These are phyloP conservation scores for Agraylea sexmaculata DNA, from an alignment of 1,140 invertebrate species.

Conservation along the genomic window DNA sequence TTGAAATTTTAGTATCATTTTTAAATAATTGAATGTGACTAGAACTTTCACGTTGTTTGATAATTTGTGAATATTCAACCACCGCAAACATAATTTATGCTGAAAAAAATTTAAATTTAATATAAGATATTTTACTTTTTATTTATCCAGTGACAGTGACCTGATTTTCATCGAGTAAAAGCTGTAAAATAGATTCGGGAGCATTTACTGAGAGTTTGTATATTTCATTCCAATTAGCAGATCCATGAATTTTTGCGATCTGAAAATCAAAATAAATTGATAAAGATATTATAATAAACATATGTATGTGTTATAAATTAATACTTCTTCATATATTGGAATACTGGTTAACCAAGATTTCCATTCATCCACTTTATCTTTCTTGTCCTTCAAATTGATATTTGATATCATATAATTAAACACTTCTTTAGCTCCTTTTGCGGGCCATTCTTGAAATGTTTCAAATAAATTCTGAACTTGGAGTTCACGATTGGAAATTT, in stretches of 20 bases:
- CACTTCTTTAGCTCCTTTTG: constrained; percentile 33
- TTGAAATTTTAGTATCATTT: constrained; percentile 33
- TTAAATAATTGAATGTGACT: constrained; percentile 30
- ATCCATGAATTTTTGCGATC: constrained; percentile 11
- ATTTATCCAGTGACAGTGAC: constrained; percentile 27
- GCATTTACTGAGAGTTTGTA: constrained; percentile 14
- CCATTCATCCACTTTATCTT: constrained; percentile 31
- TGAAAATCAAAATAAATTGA: constrained; percentile 3
- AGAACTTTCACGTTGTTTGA: constrained; percentile 37
- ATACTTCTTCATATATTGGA: constrained; percentile 37
- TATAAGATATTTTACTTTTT: constrained; percentile 5
- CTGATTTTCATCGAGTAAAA: constrained; percentile 13
- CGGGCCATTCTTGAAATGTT: constrained; percentile 33
- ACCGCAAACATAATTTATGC: constrained; percentile 49
- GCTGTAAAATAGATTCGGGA: constrained; percentile 15
- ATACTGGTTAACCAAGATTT: constrained; percentile 34
- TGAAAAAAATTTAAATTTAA: constrained; percentile 26
- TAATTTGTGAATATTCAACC: constrained; percentile 42
- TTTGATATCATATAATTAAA: constrained; percentile 33
- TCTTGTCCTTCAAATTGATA: constrained; percentile 25
- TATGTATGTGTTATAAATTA: constrained; percentile 12
- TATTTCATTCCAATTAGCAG: constrained; percentile 12
- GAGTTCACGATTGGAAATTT: constrained; percentile 31
- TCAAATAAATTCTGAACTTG: constrained; percentile 32
- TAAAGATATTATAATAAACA: constrained; percentile 5